phyloP scores from a whole-genome alignment of 2,888 invertebrate species.

The Drosophila limbata region DNA sequence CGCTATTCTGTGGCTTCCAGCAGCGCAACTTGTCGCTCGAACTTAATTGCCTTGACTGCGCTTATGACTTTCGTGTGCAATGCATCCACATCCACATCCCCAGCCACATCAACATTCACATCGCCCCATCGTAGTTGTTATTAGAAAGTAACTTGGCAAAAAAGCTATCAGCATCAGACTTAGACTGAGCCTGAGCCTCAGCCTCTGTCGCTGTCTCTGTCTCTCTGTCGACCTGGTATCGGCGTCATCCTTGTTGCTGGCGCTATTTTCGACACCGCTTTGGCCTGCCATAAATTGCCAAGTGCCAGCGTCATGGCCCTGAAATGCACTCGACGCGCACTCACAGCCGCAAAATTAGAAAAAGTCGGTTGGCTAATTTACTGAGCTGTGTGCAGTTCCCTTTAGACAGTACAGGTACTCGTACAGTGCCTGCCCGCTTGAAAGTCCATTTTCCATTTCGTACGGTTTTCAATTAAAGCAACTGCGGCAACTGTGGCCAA shows the following conservation, averaged over 20 bases:
- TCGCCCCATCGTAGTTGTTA: slow-evolving; percentile 45
- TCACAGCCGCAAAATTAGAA: slow-evolving; percentile 61
- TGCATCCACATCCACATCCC: slow-evolving; percentile 64
- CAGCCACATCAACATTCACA: slow-evolving; percentile 25
- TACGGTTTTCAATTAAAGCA: slow-evolving; percentile 75
- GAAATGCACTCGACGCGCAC: slow-evolving; percentile 65
- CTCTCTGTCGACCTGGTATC: slow-evolving; percentile 39
- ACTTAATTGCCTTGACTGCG: slow-evolving; percentile 79
- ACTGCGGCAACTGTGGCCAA: slow-evolving; percentile 41
- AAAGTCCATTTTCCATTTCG: slow-evolving; percentile 76
- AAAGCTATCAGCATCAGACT: slow-evolving; percentile 69
- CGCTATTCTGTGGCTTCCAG: slow-evolving; percentile 69
- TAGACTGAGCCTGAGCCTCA: slow-evolving; percentile 1
- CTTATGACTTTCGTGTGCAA: slow-evolving; percentile 82
- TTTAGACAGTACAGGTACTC: background rate
- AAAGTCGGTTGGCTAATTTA: slow-evolving; percentile 70
- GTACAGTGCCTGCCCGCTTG: slow-evolving; percentile 22
- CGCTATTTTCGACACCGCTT: slow-evolving; percentile 80
- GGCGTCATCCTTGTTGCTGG: slow-evolving; percentile 67
- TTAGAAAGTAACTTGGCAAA: slow-evolving; percentile 72
- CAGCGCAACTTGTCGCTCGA: slow-evolving; percentile 80
- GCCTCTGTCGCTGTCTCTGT: background rate
- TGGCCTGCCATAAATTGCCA: slow-evolving; percentile 78
- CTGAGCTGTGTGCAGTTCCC: slow-evolving; percentile 36
- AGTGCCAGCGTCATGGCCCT: slow-evolving; percentile 72